A percentile compares a stretch with the other conserved stretches of the same genome.
Evolutionary conservation across 2,888 invertebrate genomes (phyloP).

Genomic region (Eristalinus aeneus): DNA sequence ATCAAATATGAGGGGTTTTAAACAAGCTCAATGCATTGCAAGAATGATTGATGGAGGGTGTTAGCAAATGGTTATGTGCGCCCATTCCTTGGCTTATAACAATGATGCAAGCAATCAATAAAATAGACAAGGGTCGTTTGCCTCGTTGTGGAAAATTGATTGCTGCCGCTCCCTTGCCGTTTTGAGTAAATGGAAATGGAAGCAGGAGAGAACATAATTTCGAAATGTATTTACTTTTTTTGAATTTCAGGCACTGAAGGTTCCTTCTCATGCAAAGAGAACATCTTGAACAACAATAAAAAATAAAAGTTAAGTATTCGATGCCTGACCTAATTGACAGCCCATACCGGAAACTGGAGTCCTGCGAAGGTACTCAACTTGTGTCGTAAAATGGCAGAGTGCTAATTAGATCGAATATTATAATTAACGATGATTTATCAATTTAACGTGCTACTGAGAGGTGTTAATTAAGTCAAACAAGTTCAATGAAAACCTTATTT

Average conservation of each 20-base stretch:
- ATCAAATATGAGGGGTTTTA: not conserved
- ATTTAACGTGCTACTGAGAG: not conserved
- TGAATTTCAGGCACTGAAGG: too few relatives aligned
- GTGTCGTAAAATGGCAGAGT: not conserved
- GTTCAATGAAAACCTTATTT: not conserved
- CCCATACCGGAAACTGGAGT: too few relatives aligned
- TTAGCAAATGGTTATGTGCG: not conserved
- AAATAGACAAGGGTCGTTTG: not conserved
- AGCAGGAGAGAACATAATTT: too few relatives aligned
- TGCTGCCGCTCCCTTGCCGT: not conserved
- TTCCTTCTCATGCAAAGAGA: too few relatives aligned
- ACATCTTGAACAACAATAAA: too few relatives aligned
- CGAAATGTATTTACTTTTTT: too few relatives aligned
- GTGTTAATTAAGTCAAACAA: not conserved
- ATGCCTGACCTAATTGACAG: too few relatives aligned
- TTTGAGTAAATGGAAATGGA: too few relatives aligned
- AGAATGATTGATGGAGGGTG: not conserved
- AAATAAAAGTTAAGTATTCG: too few relatives aligned
- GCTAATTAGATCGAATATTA: not conserved
- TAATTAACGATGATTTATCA: not conserved
- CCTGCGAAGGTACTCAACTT: too few relatives aligned
- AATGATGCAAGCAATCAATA: not conserved
- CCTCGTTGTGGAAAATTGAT: not conserved
- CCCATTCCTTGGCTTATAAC: not conserved
- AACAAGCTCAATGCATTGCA: not conserved